Evolutionary conservation across 2,797 vertebrate genomes (phyloP).

Genomic region (Thripadectes ignobilis): DNA sequence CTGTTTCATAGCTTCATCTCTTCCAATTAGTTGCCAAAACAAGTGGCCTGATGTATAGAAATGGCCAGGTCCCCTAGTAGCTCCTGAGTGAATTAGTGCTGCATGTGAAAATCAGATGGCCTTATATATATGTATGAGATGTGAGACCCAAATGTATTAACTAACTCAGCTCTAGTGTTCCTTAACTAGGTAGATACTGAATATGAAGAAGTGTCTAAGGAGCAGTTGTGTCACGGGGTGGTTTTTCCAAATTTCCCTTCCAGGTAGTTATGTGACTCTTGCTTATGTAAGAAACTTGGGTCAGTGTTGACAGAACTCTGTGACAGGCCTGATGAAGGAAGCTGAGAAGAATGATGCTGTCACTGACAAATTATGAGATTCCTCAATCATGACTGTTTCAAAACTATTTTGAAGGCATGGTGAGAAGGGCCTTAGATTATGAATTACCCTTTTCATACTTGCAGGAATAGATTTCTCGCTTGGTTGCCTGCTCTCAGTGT

Average conservation of each 20-base stretch:
- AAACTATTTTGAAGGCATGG: constrained; percentile 20
- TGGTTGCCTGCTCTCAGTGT: constrained; percentile 54
- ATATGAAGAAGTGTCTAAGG: not conserved
- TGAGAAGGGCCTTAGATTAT: constrained; percentile 32
- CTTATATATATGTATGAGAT: not conserved
- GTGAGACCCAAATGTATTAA: not conserved
- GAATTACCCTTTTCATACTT: constrained; percentile 55
- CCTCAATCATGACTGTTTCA: not conserved
- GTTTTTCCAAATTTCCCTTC: not conserved
- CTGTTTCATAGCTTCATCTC: not conserved
- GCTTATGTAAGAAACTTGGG: not conserved
- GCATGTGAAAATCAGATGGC: not conserved
- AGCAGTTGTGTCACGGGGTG: accelerated
- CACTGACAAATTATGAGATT: not conserved
- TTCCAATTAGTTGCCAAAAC: not conserved
- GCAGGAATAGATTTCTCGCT: constrained; percentile 36
- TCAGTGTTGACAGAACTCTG: not conserved
- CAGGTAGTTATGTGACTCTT: not conserved
- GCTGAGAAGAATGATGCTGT: not conserved
- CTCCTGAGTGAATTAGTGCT: not conserved
- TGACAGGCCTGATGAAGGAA: not conserved
- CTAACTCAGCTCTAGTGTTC: not conserved
- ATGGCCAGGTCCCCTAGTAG: not conserved
- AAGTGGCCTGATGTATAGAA: not conserved
- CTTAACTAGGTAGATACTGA: not conserved